Evolutionary conservation across 2,888 invertebrate genomes (phyloP).

Genomic region (Brachypterus glaber): DNA sequence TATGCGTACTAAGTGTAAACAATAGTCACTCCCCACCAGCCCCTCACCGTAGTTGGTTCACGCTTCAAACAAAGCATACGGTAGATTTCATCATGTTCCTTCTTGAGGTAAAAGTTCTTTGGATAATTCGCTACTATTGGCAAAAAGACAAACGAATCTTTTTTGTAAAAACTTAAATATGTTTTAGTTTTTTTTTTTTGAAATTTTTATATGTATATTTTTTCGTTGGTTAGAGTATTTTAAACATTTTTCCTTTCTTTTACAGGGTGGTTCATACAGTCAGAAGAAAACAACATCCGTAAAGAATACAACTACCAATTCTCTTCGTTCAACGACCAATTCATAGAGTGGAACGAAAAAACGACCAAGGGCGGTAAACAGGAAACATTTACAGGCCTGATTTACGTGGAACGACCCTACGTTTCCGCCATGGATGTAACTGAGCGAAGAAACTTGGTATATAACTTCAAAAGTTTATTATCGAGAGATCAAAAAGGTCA

Average conservation of each 20-base stretch:
- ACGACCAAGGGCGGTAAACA: conserved; percentile 58
- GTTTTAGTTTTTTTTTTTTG: too few relatives aligned
- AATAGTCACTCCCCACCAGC: too few relatives aligned
- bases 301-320: conserved; percentile 79
- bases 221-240: neutral
- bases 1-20: too few relatives aligned
- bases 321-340: conserved; percentile 58
- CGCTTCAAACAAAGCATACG: too few relatives aligned
- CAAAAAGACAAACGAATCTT: too few relatives aligned
- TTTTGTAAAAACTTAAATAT: too few relatives aligned
- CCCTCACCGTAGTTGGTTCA: too few relatives aligned
- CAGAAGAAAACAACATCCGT: conserved; percentile 62
- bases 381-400: conserved; percentile 52
- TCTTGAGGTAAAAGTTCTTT: too few relatives aligned
- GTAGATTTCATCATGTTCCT: too few relatives aligned
- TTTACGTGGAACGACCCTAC: conserved; percentile 73
- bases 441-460: conserved; percentile 80
- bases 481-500: conserved; percentile 77
- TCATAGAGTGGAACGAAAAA: conserved; percentile 78
- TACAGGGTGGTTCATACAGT: conserved; percentile 74
- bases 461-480: conserved; percentile 72
- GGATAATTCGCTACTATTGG: too few relatives aligned
- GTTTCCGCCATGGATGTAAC: conserved; percentile 75
- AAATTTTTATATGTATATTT: neutral
- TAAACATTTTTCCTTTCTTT: conserved; percentile 12